These are phyloP conservation scores for Lepidochrysops patricia DNA, from an alignment of 2,888 invertebrate genomes.

Conservation along the genomic window DNA sequence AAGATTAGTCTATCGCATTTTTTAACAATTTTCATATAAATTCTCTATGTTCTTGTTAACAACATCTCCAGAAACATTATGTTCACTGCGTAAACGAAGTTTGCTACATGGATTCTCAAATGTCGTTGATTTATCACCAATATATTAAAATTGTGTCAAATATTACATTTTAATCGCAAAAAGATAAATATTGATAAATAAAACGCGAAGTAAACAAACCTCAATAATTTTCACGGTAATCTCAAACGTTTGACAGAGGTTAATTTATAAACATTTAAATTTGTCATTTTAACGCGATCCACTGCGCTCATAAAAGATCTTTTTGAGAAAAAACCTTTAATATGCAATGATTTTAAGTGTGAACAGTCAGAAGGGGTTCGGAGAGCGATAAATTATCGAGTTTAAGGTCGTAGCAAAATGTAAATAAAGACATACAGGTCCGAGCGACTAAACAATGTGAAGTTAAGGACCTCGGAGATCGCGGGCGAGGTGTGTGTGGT, in stretches of 20 bases:
- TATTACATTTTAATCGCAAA: background rate
- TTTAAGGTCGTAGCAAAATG: conserved; percentile 36
- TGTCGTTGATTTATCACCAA: background rate
- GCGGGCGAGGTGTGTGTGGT: conserved; percentile 35
- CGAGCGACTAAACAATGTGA: conserved; percentile 36
- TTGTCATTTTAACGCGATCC: conserved; percentile 13
- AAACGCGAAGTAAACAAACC: background rate
- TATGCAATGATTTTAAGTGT: conserved; percentile 17
- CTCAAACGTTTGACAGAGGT: conserved; percentile 8
- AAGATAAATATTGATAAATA: background rate
- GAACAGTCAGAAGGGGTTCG: conserved; percentile 22
- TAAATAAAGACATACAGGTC: conserved; percentile 39
- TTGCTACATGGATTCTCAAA: background rate
- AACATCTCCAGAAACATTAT: background rate
- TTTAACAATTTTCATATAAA: background rate
- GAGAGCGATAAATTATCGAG: conserved; percentile 34
- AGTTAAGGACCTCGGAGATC: conserved; percentile 30
- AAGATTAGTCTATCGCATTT: background rate
- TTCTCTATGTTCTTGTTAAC: no score
- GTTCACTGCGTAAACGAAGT: background rate
- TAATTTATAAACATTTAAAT: conserved; percentile 11
- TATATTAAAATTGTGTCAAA: background rate
- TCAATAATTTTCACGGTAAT: conserved; percentile 4
- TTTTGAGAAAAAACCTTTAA: conserved; percentile 14
- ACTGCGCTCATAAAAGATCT: conserved; percentile 7